Conservation (phyloP, 2,113 vertebrate species). For the Campylorhamphus procurvoides region DNA sequence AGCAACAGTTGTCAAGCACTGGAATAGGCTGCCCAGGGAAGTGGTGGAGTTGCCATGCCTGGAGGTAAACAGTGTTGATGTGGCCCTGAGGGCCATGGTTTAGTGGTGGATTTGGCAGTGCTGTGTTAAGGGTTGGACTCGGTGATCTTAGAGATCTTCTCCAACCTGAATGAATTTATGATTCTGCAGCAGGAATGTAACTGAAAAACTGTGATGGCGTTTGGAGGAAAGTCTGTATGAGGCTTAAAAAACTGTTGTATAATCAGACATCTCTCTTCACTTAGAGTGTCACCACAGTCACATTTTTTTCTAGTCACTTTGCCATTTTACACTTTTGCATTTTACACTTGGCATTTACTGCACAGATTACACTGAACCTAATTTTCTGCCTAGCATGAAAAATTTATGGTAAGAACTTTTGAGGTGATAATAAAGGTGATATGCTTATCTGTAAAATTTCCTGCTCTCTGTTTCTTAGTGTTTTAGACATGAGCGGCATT, state of each 20-base stretch:
- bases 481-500: neutral
- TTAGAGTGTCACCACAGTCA: neutral
- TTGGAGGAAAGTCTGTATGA: neutral
- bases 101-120: neutral
- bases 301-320: neutral
- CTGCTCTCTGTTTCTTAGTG: neutral
- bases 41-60: neutral
- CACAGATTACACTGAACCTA: neutral
- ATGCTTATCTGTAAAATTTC: neutral
- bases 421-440: neutral
- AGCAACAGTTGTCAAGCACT: neutral
- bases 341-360: neutral
- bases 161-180: neutral
- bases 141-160: neutral
- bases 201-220: neutral
- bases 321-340: neutral
- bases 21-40: neutral
- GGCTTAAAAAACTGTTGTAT: neutral
- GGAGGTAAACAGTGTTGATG: neutral
- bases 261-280: neutral
- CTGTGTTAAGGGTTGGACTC: neutral
- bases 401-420: neutral
- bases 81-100: neutral
- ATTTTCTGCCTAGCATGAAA: neutral
- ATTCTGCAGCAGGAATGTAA: neutral